Base-by-base conservation (phyloP, 2,113 vertebrate genomes). In the Sitta europaea region DNA sequence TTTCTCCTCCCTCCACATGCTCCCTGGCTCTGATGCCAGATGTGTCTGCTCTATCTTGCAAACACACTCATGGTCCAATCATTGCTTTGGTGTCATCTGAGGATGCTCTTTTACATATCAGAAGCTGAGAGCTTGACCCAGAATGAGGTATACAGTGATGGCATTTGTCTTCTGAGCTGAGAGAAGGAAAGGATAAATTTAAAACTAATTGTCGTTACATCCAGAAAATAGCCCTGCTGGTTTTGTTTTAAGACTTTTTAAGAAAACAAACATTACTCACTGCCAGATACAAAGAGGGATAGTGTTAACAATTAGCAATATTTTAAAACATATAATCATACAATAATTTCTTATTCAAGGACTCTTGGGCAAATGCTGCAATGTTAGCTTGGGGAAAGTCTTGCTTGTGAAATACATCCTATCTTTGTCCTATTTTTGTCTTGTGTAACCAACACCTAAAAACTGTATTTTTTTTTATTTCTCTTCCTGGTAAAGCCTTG, bases 1-100 rank as follows among this genome's bases (percentile, higher is more conserved):
- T 94, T 88, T 80, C 83, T 92, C 47, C 63, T 86, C 65, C 45
- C 29, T 93, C 86, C 88, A 88, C 95, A 94, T 88, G 91, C 67
- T 93, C 63, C 47, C 68, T 1, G 0, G 55, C 57, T 88, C 86
- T 88, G 63, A 62, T 3, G 51, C 63, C 95, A 95, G 86, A 86
- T 94, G 82, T 51, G 17, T 94, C 82, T 93, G 58, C 75, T 88
- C 25, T 77, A 76, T 86, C 78, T 70, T 80, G 76, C 38, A 94
- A 88, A 92, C 57, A 77, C 3, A 66, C 50, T 86, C 68, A 48
- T 45, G 35, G 55, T 83, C 72, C 79, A 93, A 66, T 84, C 51
- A 43, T 22, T 92, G 63, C 73, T 78, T 47, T 63, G 77, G 72
- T 71, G 92, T 90, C 83, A 94, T 95, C 75, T 91, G 43, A 96